Conservation (phyloP, 1,140 invertebrate species). For the Drosophila micromelanica region DNA sequence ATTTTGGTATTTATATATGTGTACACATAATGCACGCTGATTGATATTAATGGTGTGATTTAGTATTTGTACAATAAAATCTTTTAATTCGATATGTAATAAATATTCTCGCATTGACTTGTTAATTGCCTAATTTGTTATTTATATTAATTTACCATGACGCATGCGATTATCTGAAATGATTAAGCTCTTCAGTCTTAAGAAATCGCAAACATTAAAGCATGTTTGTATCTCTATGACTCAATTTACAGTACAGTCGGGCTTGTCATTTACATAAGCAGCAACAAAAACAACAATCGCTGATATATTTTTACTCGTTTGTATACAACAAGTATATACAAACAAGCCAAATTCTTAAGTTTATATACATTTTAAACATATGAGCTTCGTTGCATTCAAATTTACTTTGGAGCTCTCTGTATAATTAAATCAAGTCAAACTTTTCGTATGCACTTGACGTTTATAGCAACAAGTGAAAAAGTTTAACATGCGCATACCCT, state of each 20-base stretch:
- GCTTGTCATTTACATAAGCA: conserved; percentile 3
- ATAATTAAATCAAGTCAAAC: conserved; percentile 66
- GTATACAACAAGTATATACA: too few species aligned
- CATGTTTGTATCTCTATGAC: conserved; percentile 5
- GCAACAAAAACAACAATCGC: conserved; percentile 9
- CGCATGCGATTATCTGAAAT: conserved; percentile 1
- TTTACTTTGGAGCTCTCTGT: conserved; percentile 22
- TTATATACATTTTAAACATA: not conserved
- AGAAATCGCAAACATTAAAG: conserved; percentile 5
- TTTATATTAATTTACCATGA: conserved; percentile 14
- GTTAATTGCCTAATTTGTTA: conserved; percentile 18
- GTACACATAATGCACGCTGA: not conserved
- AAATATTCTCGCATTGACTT: not conserved
- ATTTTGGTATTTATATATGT: conserved; percentile 7
- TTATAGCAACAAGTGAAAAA: conserved; percentile 22
- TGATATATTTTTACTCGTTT: not conserved
- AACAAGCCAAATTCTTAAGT: too few species aligned
- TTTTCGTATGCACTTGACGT: conserved; percentile 61
- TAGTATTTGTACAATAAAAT: conserved; percentile 2
- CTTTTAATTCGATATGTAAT: not conserved
- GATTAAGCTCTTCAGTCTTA: not conserved
- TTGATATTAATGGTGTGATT: not conserved
- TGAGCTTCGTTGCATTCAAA: conserved; percentile 5
- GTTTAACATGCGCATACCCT: conserved; percentile 31
- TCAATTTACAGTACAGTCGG: conserved; percentile 9